These are phyloP conservation scores for Diphyllodes magnificus DNA, from an alignment of 2,113 vertebrate genomes.

Conservation along the genomic window DNA sequence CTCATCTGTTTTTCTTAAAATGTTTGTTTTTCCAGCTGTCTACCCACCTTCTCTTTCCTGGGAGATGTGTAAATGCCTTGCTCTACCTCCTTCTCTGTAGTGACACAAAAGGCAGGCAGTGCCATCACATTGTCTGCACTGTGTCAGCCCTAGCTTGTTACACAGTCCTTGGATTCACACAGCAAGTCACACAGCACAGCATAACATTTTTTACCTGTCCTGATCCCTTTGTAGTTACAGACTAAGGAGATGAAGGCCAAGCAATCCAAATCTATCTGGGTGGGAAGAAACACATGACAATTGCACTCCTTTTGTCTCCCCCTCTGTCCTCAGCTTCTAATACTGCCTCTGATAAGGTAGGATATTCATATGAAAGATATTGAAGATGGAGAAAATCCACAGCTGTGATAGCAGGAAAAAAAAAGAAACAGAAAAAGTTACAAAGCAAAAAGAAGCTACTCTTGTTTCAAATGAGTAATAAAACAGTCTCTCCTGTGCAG, in stretches of 20 bases:
- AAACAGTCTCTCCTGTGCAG: background rate
- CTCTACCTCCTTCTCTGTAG: background rate
- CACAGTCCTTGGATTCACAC: background rate
- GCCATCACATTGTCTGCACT: background rate
- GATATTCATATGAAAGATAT: background rate
- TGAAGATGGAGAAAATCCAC: background rate
- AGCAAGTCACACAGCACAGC: background rate
- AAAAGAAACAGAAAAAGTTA: background rate
- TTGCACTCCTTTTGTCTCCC: background rate
- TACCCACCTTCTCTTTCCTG: background rate
- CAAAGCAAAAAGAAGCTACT: background rate
- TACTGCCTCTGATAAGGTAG: background rate
- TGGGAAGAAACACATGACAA: background rate
- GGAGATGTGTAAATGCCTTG: background rate
- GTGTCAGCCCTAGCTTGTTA: background rate
- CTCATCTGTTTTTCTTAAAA: background rate
- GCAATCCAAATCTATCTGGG: background rate
- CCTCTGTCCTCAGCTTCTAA: background rate
- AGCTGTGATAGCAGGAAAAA: background rate
- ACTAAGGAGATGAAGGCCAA: background rate
- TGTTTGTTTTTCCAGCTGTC: background rate
- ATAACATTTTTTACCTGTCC: background rate
- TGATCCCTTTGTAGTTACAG: background rate
- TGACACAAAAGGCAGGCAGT: background rate
- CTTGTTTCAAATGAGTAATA: background rate